Conservation (phyloP, 2,888 invertebrate species). For the Ichneumon xanthorius region DNA sequence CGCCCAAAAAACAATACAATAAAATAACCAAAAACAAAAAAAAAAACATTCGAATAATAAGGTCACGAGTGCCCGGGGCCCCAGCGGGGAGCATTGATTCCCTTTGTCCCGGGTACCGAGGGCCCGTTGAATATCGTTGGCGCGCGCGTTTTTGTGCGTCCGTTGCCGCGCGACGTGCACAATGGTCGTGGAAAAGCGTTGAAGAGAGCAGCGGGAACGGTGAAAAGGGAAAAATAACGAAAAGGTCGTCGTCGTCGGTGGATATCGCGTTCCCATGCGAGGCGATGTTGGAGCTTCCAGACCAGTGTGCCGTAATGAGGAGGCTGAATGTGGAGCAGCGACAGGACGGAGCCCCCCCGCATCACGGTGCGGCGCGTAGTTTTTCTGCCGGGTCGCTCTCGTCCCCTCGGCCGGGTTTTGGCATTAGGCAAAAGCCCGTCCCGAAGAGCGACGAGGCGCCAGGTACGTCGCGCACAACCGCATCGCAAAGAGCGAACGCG, state of each 20-base stretch:
- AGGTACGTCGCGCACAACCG: slow-evolving; percentile 66
- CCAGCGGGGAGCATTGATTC: slow-evolving; percentile 34
- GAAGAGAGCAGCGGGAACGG: slow-evolving; percentile 76
- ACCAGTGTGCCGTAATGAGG: slow-evolving; percentile 62
- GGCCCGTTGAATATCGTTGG: slow-evolving; percentile 53
- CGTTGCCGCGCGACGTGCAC: slow-evolving; percentile 75
- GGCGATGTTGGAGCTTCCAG: slow-evolving; percentile 67
- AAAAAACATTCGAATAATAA: slow-evolving; percentile 23
- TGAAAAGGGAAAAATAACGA: slow-evolving; percentile 64
- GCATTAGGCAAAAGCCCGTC: slow-evolving; percentile 37
- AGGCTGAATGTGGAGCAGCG: slow-evolving; percentile 61
- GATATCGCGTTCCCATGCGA: slow-evolving; percentile 80
- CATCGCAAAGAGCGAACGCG: slow-evolving; percentile 4
- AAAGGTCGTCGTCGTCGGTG: slow-evolving; percentile 67
- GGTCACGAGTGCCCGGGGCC: slow-evolving; percentile 27
- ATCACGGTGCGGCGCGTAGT: slow-evolving; percentile 33
- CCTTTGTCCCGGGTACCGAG: slow-evolving; percentile 37
- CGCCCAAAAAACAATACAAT: too few species aligned
- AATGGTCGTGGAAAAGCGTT: slow-evolving; percentile 75
- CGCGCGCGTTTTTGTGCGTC: slow-evolving; percentile 64
- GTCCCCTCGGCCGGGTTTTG: background rate
- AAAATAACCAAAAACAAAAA: background rate
- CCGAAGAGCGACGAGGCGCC: slow-evolving; percentile 72
- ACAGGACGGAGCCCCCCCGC: slow-evolving; percentile 67
- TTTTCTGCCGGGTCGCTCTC: background rate